Base-by-base conservation (phyloP, 2,888 invertebrate genomes). In the Drosophila merina region DNA sequence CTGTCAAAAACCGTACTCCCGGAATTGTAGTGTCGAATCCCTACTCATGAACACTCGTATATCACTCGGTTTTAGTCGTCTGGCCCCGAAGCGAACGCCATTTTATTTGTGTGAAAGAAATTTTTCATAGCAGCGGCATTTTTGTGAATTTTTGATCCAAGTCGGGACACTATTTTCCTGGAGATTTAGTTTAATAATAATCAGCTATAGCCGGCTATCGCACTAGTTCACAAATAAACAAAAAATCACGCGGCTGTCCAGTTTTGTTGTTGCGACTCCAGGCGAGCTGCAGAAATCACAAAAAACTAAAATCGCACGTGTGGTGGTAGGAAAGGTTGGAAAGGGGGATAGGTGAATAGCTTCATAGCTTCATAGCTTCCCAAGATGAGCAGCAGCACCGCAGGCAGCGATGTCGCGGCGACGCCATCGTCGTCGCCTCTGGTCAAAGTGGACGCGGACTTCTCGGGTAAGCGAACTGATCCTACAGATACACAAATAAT, bases 401-500 rank as follows among this genome's bases (percentile, higher is more conserved):
- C 86, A 7, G 57, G 47, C 48, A 51, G 30, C 9, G 84, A 86
- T 8, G 5, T 56, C 20, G 55, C 58, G 20, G 50, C 75, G 47
- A 44, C 62, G n/a, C 54, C 74, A 0, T 44, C 62, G 25, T 76
- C 88, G 1, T 82, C 79, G 33, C 88, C 88, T 4, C 66, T 75
- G 6, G 60, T 71, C 0, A 83, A 70, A 44, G 5, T 68, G 7
- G 86, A 83, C 4, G 81, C 74, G 33, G 82, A 83, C 42, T 83
- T 71, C 33, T 9, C 77, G 4, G 72, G 82, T 88, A 57, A 79
- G 77, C 36, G 10, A 36, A 10, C 8, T 10, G 28, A 36, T 5
- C 38, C 25, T n/a, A 8, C 8, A 26, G 12, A n/a, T 9, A 14
- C 10, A 20, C 1, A 8, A 42, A 14, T 4, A 28, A 12, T 25